Base-by-base conservation (phyloP, 2,888 invertebrate species). In the Allophyes oxyacanthae region DNA sequence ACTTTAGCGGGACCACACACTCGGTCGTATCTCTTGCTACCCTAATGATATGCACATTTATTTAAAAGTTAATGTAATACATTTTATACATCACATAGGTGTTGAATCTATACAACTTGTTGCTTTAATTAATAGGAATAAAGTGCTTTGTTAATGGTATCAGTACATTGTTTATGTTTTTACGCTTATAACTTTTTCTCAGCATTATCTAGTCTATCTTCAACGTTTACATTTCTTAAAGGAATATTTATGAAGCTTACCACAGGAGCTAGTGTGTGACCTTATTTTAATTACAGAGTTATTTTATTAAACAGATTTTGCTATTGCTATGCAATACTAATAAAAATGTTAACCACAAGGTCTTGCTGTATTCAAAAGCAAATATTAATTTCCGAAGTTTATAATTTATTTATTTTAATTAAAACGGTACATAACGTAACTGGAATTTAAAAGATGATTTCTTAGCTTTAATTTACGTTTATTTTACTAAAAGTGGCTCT, bases 1-100 rank as follows among this genome's bases (percentile, higher is more conserved):
- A 85, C 82, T 81, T 82, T 80, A 82, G 77, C 69, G 77, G 81
- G 92, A 92, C 92, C 93, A 94, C 93, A 94, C 92, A 90, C 85
- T 77, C 80, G 79, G 78, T 79, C 77, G 84, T 81, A 79, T 83
- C 83, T 88, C 85, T 85, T 84, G 88, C 88, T 87, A 78, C 83
- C 84, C 77, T 93, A 93, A 93, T 92, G 91, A 91, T 90, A 93
- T 92, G 93, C 90, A 92, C 91, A 92, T 93, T 91, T 90, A 89
- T 91, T 91, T 89, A 78, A 85, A 84, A 82, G 80, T 81, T 81
- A 82, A 85, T 85, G 84, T 86, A 64, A 66, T 65, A 73, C 77
- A 68, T 55, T 76, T 66, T 73, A 73, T 64, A 77, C 74, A 75
- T 79, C 63, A 77, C 74, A 75, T 79, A 61, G 56, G 72, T 77